These are phyloP conservation scores for Augiades crinisus DNA, from an alignment of 2,888 invertebrate species.

Conservation along the genomic window DNA sequence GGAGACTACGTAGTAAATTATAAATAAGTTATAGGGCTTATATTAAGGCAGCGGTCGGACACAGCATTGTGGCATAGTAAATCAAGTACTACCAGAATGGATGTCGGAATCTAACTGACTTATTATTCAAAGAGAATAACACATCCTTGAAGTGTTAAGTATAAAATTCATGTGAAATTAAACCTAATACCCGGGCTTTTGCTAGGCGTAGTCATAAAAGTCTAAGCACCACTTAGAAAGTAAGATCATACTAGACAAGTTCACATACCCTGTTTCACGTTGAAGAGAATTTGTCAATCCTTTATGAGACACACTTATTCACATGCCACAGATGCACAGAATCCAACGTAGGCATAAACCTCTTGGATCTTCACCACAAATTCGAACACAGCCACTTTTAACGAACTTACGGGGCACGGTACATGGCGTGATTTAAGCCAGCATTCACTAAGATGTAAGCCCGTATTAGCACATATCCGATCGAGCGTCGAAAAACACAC, in stretches of 20 bases:
- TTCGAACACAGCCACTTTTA: conserved; percentile 76
- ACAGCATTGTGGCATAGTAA: not conserved
- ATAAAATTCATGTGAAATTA: not conserved
- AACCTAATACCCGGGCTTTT: not conserved
- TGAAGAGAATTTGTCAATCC: conserved; percentile 62
- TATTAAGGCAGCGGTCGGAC: not conserved
- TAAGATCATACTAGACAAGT: conserved; percentile 24
- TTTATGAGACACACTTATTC: conserved; percentile 52
- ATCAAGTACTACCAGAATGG: not conserved
- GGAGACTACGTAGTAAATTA: conserved; percentile 20
- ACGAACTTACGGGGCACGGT: conserved; percentile 69
- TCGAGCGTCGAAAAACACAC: conserved; percentile 44
- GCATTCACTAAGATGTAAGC: conserved; percentile 67
- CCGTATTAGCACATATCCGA: conserved; percentile 48
- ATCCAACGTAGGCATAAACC: conserved; percentile 49
- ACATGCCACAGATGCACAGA: conserved; percentile 55
- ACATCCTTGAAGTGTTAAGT: not conserved
- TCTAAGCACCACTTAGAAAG: conserved; percentile 31
- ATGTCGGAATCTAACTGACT: not conserved
- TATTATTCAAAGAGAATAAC: not conserved
- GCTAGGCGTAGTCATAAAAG: not conserved
- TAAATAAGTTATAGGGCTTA: conserved; percentile 11
- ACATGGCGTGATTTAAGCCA: conserved; percentile 70
- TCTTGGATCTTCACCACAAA: conserved; percentile 60
- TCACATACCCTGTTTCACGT: conserved; percentile 66